Conservation (phyloP, 1,140 invertebrate genomes). For the Leptinotarsa defecta region DNA sequence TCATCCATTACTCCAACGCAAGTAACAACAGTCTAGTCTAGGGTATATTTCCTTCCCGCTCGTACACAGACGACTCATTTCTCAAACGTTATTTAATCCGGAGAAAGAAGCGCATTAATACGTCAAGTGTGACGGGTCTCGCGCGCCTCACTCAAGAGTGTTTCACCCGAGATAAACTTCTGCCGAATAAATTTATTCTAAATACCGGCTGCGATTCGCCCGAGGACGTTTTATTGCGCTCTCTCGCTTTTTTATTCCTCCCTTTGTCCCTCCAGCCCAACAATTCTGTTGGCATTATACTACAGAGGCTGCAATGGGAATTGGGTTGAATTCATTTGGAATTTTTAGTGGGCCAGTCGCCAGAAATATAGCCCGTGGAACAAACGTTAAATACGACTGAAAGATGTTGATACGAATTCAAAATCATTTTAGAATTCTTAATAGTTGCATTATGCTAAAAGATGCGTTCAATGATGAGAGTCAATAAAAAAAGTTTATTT, state of each 20-base stretch:
- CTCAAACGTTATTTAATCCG: neutral
- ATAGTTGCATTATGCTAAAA: no score
- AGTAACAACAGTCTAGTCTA: neutral
- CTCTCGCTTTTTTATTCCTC: slow-evolving; percentile 5
- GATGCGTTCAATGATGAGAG: no score
- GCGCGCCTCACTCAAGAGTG: neutral
- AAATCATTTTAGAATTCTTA: no score
- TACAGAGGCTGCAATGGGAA: neutral
- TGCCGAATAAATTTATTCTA: neutral
- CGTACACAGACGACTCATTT: neutral
- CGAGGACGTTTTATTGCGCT: neutral
- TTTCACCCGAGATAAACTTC: slow-evolving; percentile 1
- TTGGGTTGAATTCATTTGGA: neutral
- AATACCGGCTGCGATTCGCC: slow-evolving; percentile 7
- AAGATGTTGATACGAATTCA: no score
- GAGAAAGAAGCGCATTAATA: slow-evolving; percentile 1
- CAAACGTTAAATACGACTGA: no score
- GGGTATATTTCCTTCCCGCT: neutral
- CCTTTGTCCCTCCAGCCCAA: neutral
- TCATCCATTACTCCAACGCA: neutral
- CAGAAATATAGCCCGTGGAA: no score
- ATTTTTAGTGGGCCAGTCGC: neutral
- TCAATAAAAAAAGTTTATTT: no score
- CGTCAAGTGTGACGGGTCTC: slow-evolving; percentile 4
- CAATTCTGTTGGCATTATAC: neutral